Evolutionary conservation across 2,888 invertebrate species (phyloP), one percentile per base, ranked within the genome.

Genomic region (Anthophora plumipes): DNA sequence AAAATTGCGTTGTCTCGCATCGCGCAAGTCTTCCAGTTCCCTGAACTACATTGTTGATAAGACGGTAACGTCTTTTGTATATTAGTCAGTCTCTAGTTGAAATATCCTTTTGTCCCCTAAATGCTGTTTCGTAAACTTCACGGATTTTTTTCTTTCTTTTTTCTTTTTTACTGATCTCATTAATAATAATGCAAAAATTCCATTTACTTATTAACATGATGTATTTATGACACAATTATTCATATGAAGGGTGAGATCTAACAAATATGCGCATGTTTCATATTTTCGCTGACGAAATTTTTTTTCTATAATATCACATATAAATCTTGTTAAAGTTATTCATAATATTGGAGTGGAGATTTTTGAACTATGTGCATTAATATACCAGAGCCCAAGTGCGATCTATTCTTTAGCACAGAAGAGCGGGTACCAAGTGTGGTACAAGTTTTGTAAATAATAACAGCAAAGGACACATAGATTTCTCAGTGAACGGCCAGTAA

Each of bases 31-130:
- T 90, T 90, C 89, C 89, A 89, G 91, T 92, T 91, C 91, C 90
- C 92, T 91, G 92, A 92, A 91, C 91, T 93, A 92, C 92, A 93
- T 93, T 92, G 86, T 93, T 89, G 91, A 91, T 91, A 93, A 92
- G 91, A 92, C 92, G 93, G 93, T 93, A 93, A 93, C 91, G 91
- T 92, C 92, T 91, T 91, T 90, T 92, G 89, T 89, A 85, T 90
- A 85, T 89, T 88, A 88, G 85, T 84, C 88, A 84, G 80, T 82
- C 88, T 87, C 88, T 90, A 90, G 84, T 86, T 89, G 82, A 85
- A 88, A 83, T 76, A 68, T 73, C 83, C 78, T 76, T 85, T 87
- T 74, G 76, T 74, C 78, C 84, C 79, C 81, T 66, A 84, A 63
- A 71, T 74, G 82, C 82, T 79, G 71, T 76, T n/a, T 86, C 70